Evolutionary conservation across 1,140 invertebrate genomes (phyloP).

Genomic region (Luehdorfia chinensis): DNA sequence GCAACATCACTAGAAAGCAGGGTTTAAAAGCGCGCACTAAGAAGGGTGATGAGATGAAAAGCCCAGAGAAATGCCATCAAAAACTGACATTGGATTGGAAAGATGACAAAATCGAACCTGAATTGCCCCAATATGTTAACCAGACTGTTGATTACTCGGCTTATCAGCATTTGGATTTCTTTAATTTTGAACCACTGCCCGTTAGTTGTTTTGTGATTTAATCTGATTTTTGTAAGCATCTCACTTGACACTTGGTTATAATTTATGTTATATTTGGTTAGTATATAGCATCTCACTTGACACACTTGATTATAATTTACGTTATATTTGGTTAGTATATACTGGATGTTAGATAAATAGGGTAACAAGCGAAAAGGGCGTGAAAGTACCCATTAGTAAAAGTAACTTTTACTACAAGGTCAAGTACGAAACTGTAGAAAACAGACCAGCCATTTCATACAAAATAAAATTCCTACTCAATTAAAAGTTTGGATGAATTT

Average conservation of each 20-base stretch:
- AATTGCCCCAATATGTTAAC: slow-evolving; percentile 11
- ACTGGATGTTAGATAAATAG: too few relatives aligned
- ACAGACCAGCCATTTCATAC: too few relatives aligned
- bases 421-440: too few relatives aligned
- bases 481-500: too few relatives aligned
- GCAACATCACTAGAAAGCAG: slow-evolving; percentile 61
- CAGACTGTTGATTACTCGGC: slow-evolving; percentile 34
- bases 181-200: slow-evolving; percentile 59
- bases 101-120: slow-evolving; percentile 25
- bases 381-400: too few relatives aligned
- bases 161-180: slow-evolving; percentile 58
- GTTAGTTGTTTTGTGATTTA: slow-evolving; percentile 48
- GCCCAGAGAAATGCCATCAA: slow-evolving; percentile 25
- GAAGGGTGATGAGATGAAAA: slow-evolving; percentile 43
- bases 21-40: slow-evolving; percentile 42
- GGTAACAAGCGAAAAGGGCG: too few relatives aligned
- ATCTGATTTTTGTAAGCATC: slow-evolving; percentile 37
- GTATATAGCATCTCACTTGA: slow-evolving; percentile 49
- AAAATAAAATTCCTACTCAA: too few relatives aligned
- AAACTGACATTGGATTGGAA: slow-evolving; percentile 35
- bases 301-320: slow-evolving; percentile 14
- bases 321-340: background rate
- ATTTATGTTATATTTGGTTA: slow-evolving; percentile 2
- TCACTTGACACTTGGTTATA: slow-evolving; percentile 38
- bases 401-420: too few relatives aligned